Conservation (phyloP, 2,888 invertebrate species). For the Tinea trinotella region DNA sequence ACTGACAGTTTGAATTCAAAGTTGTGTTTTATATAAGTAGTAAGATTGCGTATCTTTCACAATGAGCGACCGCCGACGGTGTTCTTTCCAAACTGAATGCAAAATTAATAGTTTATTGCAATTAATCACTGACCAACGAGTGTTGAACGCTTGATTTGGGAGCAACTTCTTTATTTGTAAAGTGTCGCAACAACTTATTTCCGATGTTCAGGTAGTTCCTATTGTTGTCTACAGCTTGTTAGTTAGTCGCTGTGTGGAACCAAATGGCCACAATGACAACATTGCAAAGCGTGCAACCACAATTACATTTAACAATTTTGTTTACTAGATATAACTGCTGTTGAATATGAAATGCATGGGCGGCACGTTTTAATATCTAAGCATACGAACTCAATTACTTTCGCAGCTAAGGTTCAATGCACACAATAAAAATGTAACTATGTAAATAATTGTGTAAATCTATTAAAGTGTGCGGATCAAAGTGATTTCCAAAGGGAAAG, state of each 20-base stretch:
- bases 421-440: neutral
- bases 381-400: no score
- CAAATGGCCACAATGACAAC: no score
- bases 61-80: slow-evolving; percentile 27
- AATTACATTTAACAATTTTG: no score
- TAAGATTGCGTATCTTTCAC: slow-evolving; percentile 52
- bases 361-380: no score
- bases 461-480: neutral
- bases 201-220: slow-evolving; percentile 15
- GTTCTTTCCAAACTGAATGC: slow-evolving; percentile 2
- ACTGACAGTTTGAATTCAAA: slow-evolving; percentile 40
- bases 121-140: neutral
- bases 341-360: no score
- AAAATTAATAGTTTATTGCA: slow-evolving; percentile 7
- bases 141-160: slow-evolving; percentile 2
- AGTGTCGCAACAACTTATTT: slow-evolving; percentile 20
- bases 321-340: no score
- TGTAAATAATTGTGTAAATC: neutral
- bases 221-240: neutral
- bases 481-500: neutral
- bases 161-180: neutral
- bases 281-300: no score
- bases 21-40: slow-evolving; percentile 61
- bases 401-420: neutral
- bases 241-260: no score